Evolutionary conservation across 1,140 invertebrate species (phyloP).

Genomic region (Drosophila littoralis): DNA sequence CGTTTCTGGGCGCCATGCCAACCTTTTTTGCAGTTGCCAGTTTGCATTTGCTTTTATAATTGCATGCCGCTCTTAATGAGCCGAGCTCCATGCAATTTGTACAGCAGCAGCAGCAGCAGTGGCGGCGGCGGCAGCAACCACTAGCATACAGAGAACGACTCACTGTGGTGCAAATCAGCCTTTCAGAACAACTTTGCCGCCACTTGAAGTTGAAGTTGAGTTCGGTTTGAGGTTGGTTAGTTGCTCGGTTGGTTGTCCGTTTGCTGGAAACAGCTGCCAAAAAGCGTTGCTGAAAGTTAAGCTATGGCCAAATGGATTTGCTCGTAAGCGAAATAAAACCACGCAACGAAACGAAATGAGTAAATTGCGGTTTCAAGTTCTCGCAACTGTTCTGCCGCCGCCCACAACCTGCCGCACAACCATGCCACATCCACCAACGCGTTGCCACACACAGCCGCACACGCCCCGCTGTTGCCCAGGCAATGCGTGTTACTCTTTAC

Average conservation of each 20-base stretch:
- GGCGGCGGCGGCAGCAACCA: too few species aligned
- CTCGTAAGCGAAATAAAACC: conserved; percentile 77
- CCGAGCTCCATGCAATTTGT: conserved; percentile 76
- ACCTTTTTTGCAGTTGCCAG: conserved; percentile 45
- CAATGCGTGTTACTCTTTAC: conserved; percentile 43
- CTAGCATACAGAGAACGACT: conserved; percentile 6
- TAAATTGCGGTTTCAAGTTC: conserved; percentile 79
- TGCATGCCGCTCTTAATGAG: conserved; percentile 77
- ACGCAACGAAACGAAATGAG: conserved; percentile 80
- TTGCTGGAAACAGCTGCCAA: conserved; percentile 49
- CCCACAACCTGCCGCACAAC: conserved; percentile 10
- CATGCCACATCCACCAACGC: not conserved
- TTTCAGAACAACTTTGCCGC: conserved; percentile 61
- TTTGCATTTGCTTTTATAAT: conserved; percentile 78
- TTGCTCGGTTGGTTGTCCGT: conserved; percentile 21
- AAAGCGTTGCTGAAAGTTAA: conserved; percentile 57
- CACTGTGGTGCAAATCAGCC: conserved; percentile 41
- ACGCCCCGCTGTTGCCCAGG: conserved; percentile 27
- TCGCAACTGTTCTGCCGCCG: conserved; percentile 46
- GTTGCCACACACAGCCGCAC: conserved; percentile 2
- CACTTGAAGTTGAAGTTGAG: conserved; percentile 65
- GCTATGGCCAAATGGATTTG: conserved; percentile 70
- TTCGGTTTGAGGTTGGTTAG: conserved; percentile 47
- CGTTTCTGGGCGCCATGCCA: conserved; percentile 62
- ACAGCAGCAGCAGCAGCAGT: conserved; percentile 23